Conservation (phyloP, 2,113 vertebrate genomes). For the Hemiscyllium ocellatum region DNA sequence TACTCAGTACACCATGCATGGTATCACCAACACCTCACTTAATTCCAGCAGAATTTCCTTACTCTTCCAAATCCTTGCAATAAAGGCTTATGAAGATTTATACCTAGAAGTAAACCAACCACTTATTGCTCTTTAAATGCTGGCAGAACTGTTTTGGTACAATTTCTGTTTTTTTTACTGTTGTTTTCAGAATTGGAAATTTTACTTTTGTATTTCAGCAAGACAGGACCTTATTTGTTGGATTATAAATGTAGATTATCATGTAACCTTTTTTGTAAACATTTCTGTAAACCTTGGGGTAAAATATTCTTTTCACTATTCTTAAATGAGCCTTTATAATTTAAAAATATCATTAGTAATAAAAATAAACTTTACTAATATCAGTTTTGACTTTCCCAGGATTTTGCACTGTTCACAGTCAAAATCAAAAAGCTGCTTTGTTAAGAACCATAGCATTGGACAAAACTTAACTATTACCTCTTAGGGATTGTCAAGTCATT, state of each 20-base stretch:
- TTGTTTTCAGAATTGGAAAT: not conserved
- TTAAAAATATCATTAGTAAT: not conserved
- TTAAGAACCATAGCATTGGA: not conserved
- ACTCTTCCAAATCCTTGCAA: not conserved
- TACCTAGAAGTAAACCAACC: not conserved
- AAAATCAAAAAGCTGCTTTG: not conserved
- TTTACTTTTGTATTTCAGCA: not conserved
- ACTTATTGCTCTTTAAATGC: not conserved
- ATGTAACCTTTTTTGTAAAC: not conserved
- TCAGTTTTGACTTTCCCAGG: not conserved
- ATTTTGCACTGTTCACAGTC: not conserved
- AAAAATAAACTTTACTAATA: not conserved
- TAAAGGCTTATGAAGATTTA: not conserved
- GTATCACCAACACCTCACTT: not conserved
- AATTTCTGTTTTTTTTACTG: not conserved
- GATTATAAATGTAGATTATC: not conserved
- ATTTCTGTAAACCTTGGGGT: not conserved
- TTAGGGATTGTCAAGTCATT: not conserved
- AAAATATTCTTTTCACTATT: not conserved
- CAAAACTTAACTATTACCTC: not conserved
- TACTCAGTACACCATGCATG: not conserved
- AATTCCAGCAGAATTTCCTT: not conserved
- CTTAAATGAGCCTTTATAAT: not conserved
- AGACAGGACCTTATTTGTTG: not conserved
- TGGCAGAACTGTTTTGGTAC: not conserved